Conservation (phyloP, 92 coral and sea anemone genomes). For the Pocillopora grandis region DNA sequence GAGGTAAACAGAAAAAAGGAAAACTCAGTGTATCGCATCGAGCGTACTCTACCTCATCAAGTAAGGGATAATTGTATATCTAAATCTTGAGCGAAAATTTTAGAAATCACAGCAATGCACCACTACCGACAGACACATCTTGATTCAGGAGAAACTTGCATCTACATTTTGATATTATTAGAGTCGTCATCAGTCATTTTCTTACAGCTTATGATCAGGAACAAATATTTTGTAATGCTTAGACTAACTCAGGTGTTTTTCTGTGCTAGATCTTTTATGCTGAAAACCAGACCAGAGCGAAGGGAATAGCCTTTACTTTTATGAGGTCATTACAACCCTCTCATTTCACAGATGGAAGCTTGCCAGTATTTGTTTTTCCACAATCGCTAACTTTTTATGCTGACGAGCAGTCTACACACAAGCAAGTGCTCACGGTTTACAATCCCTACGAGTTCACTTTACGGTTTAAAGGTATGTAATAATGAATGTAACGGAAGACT, state of each 20-base stretch:
- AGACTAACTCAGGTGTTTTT: not conserved
- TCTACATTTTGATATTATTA: no score
- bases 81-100: no score
- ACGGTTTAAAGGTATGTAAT: constrained; percentile 83
- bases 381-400: constrained; percentile 89
- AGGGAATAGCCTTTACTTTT: constrained; percentile 35
- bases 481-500: not conserved
- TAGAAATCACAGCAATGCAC: no score
- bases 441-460: constrained; percentile 95
- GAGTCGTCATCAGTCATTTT: no score
- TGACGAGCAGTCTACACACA: constrained; percentile 92
- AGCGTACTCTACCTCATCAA: no score
- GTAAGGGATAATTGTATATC: no score
- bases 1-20: no score
- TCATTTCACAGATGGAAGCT: constrained; percentile 96
- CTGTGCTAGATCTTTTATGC: not conserved
- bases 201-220: no score
- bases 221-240: no score
- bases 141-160: no score
- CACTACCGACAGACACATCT: no score
- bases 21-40: no score
- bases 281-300: constrained; percentile 1
- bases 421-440: constrained; percentile 94
- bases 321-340: constrained; percentile 98
- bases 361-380: constrained; percentile 97